Percentiles rank a stretch among this genome's conserved stretches.
Evolutionary conservation across 2,113 vertebrate species (phyloP).

Genomic region (Megaceryle maxima): DNA sequence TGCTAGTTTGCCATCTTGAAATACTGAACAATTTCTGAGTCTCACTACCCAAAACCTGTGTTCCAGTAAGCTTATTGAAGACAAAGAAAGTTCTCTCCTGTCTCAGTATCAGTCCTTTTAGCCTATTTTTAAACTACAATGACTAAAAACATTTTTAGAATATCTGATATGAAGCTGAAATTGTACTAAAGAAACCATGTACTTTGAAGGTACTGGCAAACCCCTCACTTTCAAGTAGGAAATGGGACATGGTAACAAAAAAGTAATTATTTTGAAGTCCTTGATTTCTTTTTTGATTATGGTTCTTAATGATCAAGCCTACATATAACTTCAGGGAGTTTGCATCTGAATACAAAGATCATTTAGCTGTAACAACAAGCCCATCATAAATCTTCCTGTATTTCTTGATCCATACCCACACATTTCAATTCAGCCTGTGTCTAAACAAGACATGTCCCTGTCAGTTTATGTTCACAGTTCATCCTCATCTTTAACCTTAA

Average conservation of each 20-base stretch:
- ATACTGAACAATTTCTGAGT: background rate
- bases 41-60: background rate
- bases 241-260: background rate
- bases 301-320: background rate
- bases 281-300: background rate
- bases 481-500: conserved; percentile 4
- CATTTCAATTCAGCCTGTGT: background rate
- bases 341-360: background rate
- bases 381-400: background rate
- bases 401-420: background rate
- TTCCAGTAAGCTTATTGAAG: background rate
- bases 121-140: background rate
- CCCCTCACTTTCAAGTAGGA: background rate
- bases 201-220: background rate
- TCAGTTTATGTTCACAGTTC: background rate
- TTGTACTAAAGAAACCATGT: background rate
- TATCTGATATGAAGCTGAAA: background rate
- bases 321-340: background rate
- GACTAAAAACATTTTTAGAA: background rate
- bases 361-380: background rate
- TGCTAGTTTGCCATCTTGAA: background rate
- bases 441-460: background rate
- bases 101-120: background rate
- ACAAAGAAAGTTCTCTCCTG: background rate
- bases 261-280: background rate